Conservation (phyloP, 2,888 invertebrate species). For the Microplitis deprimator region DNA sequence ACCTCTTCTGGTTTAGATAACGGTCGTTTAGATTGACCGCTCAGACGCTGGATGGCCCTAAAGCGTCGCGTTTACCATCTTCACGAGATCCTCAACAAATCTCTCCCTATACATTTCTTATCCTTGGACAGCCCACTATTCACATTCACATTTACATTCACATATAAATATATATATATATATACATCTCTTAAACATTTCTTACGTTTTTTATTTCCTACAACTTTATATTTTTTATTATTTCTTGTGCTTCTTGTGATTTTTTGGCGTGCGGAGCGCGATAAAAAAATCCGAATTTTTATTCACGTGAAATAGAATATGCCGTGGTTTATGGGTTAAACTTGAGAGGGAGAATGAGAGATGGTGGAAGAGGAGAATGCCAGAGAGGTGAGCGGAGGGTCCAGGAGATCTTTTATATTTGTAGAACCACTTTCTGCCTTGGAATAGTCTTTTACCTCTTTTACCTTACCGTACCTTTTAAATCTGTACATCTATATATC, state of each 20-base stretch:
- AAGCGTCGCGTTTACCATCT: conserved; percentile 67
- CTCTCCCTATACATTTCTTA: conserved; percentile 19
- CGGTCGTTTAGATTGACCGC: conserved; percentile 70
- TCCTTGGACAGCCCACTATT: conserved; percentile 39
- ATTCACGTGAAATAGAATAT: conserved; percentile 66
- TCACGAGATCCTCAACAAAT: conserved; percentile 10
- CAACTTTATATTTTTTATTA: neutral
- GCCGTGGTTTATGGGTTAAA: conserved; percentile 61
- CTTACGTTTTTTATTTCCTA: conserved; percentile 29
- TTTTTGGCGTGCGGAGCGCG: neutral
- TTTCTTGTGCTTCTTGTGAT: conserved; percentile 19
- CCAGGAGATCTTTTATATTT: conserved; percentile 58
- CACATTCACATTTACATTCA: conserved; percentile 28
- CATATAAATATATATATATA: neutral
- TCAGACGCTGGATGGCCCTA: conserved; percentile 67
- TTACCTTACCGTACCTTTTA: conserved; percentile 47
- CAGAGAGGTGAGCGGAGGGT: conserved; percentile 7
- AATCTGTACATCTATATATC: conserved; percentile 50
- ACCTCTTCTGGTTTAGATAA: conserved; percentile 57
- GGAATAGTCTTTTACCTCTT: conserved; percentile 47
- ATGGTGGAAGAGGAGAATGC: conserved; percentile 36
- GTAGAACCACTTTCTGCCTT: conserved; percentile 40
- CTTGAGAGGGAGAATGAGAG: conserved; percentile 42
- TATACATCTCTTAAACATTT: neutral
- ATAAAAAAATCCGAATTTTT: conserved; percentile 40